Evolutionary conservation across 2,888 invertebrate species (phyloP).

Genomic region (Melipona bicolor): DNA sequence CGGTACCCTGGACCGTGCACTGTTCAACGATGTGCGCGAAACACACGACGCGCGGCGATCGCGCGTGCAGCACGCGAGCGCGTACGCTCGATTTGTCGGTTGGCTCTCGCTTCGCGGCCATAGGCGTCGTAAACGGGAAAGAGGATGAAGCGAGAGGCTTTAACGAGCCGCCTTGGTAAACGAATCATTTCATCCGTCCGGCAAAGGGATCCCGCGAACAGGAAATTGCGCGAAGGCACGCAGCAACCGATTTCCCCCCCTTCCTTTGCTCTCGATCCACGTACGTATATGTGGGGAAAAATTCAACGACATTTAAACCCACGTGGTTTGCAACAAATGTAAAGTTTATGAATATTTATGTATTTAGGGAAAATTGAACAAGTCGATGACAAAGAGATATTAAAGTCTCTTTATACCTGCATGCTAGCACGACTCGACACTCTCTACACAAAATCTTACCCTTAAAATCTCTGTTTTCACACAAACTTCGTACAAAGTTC

Average conservation of each 20-base stretch:
- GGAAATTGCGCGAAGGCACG: slow-evolving; percentile 54
- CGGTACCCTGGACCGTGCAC: slow-evolving; percentile 25
- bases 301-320: background rate
- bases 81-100: slow-evolving; percentile 40
- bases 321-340: too few relatives aligned
- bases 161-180: slow-evolving; percentile 68
- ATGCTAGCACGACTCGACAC: too few relatives aligned
- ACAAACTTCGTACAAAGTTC: too few relatives aligned
- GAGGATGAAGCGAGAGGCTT: slow-evolving; percentile 52
- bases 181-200: slow-evolving; percentile 64
- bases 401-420: too few relatives aligned
- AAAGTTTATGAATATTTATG: too few relatives aligned
- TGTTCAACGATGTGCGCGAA: slow-evolving; percentile 57
- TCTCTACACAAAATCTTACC: too few relatives aligned
- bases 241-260: slow-evolving; percentile 12
- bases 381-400: too few relatives aligned
- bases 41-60: slow-evolving; percentile 29
- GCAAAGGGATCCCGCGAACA: slow-evolving; percentile 38
- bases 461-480: too few relatives aligned
- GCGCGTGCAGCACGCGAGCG: slow-evolving; percentile 5
- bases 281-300: background rate
- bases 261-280: slow-evolving; percentile 11
- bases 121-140: slow-evolving; percentile 41
- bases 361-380: too few relatives aligned
- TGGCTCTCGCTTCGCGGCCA: background rate